A percentile compares a stretch with the other conserved stretches of the same genome.
These are phyloP conservation scores for Napeogenes sylphis DNA, from an alignment of 2,888 invertebrate species.

Conservation along the genomic window DNA sequence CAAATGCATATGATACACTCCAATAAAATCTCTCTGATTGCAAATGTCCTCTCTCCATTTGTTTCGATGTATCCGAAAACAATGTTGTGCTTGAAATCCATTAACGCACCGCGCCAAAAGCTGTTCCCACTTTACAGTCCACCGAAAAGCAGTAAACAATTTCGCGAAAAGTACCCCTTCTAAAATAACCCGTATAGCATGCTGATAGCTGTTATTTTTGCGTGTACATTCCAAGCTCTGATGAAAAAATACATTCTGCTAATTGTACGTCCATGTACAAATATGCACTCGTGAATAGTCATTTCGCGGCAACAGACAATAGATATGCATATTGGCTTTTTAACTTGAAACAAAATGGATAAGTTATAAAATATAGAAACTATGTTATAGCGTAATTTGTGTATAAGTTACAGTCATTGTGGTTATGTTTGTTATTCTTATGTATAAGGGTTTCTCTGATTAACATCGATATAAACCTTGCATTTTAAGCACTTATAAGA, in stretches of 20 bases:
- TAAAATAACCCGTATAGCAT: slow-evolving; percentile 2
- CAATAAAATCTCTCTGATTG: slow-evolving; percentile 46
- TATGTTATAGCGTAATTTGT: not conserved
- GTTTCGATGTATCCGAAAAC: slow-evolving; percentile 58
- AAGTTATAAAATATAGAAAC: slow-evolving; percentile 9
- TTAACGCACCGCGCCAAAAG: slow-evolving; percentile 53
- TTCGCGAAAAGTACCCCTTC: slow-evolving; percentile 3
- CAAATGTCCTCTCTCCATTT: slow-evolving; percentile 50
- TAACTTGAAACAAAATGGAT: slow-evolving; percentile 25
- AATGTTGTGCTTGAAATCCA: slow-evolving; percentile 68
- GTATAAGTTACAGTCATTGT: not conserved
- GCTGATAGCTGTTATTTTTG: slow-evolving; percentile 3
- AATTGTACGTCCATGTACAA: slow-evolving; percentile 36
- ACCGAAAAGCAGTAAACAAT: slow-evolving; percentile 7
- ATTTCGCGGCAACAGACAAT: slow-evolving; percentile 43
- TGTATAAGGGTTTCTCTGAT: not conserved
- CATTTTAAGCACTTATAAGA: too few species aligned
- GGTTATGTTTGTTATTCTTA: not conserved
- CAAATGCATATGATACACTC: slow-evolving; percentile 10
- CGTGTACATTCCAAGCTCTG: not conserved
- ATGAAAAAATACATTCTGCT: slow-evolving; percentile 10
- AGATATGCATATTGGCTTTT: slow-evolving; percentile 41
- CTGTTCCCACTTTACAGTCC: slow-evolving; percentile 46
- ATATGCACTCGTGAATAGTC: slow-evolving; percentile 49
- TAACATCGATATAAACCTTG: too few species aligned